Percentiles rank a stretch among this genome's conserved stretches.
Conservation (phyloP, 2,113 vertebrate species). For the Oreocharis arfaki region DNA sequence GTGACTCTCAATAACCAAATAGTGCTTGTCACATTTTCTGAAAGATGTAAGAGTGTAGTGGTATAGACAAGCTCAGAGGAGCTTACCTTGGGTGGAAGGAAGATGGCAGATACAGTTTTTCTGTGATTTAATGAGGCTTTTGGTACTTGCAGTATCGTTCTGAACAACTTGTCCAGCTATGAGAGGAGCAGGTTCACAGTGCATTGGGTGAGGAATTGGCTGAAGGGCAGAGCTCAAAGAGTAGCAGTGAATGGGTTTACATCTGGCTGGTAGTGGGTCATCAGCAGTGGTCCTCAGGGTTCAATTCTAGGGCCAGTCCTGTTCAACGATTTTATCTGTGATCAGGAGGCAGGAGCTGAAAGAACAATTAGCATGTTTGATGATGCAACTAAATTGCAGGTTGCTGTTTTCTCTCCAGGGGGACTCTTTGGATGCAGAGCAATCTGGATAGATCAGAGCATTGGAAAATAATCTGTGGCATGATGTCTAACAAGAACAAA, state of each 20-base stretch:
- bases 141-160: background rate
- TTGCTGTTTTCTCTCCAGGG: background rate
- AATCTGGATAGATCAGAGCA: background rate
- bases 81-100: background rate
- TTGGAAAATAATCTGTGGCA: background rate
- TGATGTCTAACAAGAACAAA: background rate
- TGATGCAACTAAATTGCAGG: background rate
- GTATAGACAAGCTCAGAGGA: too few relatives aligned
- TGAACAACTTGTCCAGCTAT: background rate
- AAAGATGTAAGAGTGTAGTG: background rate
- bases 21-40: accelerated
- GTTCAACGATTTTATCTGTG: background rate
- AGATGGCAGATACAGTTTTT: background rate
- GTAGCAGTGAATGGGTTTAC: background rate
- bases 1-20: accelerated
- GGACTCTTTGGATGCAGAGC: background rate
- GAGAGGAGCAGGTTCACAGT: background rate
- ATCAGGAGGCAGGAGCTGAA: background rate
- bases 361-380: background rate
- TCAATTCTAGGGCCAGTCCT: background rate
- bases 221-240: background rate
- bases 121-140: background rate
- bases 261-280: accelerated
- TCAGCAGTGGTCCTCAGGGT: accelerated
- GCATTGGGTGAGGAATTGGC: background rate